Conservation (phyloP, 1,140 invertebrate species). For the Lordiphosa stackelbergi region DNA sequence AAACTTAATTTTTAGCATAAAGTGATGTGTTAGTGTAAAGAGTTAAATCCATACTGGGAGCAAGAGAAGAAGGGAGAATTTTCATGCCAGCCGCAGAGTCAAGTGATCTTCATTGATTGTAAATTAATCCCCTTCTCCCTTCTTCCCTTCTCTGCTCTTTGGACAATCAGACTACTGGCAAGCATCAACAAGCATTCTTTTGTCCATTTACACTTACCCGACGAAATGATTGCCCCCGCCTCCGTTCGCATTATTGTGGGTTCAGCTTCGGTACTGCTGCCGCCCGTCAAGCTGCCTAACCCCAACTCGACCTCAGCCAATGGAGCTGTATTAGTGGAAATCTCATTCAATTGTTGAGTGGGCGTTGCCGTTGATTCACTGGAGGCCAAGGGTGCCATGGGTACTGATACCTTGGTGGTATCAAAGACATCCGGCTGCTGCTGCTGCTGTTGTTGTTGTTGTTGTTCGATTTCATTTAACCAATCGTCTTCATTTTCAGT, state of each 20-base stretch:
- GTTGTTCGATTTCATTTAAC: slow-evolving; percentile 54
- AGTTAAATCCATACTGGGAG: no score
- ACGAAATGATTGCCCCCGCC: slow-evolving; percentile 26
- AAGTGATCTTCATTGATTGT: no score
- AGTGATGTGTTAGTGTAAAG: no score
- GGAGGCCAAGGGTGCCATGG: slow-evolving; percentile 62
- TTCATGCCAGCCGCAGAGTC: no score
- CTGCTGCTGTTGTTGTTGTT: slow-evolving; percentile 32
- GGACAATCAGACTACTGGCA: no score
- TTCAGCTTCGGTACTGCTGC: slow-evolving; percentile 1
- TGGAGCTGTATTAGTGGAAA: slow-evolving; percentile 12
- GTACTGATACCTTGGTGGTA: slow-evolving; percentile 55
- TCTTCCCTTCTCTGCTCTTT: no score
- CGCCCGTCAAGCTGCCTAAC: slow-evolving; percentile 13
- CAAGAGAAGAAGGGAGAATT: no score
- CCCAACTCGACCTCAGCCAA: slow-evolving; percentile 19
- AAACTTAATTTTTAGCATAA: no score
- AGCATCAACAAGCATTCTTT: slow-evolving; percentile 4
- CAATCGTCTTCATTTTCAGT: slow-evolving; percentile 65
- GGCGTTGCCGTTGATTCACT: slow-evolving; percentile 67
- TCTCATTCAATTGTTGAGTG: slow-evolving; percentile 55
- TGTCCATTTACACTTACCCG: slow-evolving; percentile 34
- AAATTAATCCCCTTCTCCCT: no score
- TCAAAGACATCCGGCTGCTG: slow-evolving; percentile 71
- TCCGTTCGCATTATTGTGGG: background rate